Conservation (phyloP, 53 echinoderm and acorn worm species). For the Echinarachnius parma region DNA sequence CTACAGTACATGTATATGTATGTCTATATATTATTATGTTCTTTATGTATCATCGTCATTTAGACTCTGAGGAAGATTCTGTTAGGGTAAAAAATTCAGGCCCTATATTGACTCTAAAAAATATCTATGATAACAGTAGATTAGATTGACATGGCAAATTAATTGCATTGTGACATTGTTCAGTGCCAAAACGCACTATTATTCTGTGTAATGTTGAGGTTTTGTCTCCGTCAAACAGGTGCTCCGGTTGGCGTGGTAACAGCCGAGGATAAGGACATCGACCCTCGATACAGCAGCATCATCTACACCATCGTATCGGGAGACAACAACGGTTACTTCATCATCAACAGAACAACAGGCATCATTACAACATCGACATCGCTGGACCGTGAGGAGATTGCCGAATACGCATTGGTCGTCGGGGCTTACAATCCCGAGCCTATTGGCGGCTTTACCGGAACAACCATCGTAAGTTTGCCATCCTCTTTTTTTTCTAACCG, state of each 20-base stretch:
- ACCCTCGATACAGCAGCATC: constrained; percentile 56
- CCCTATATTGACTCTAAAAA: no score
- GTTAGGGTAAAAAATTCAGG: no score
- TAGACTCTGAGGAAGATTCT: no score
- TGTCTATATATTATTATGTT: no score
- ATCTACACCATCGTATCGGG: constrained; percentile 69
- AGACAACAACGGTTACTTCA: constrained; percentile 39
- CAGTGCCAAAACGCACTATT: no score
- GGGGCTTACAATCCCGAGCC: constrained; percentile 60
- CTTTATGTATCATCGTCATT: no score
- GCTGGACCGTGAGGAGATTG: constrained; percentile 66
- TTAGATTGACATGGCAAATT: no score
- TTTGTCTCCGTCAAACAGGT: constrained; percentile 34
- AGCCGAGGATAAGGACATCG: constrained; percentile 65
- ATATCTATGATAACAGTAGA: no score
- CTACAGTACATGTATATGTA: no score
- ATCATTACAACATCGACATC: constrained; percentile 44
- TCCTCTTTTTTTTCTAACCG: neutral
- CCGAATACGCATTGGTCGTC: constrained; percentile 53
- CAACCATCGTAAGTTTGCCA: constrained; percentile 25
- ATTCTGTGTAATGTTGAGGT: no score
- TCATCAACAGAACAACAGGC: constrained; percentile 62
- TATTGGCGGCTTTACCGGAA: constrained; percentile 20
- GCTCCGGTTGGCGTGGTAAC: constrained; percentile 56
- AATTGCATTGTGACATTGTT: no score